These are phyloP conservation scores for Coronaproctus castanopsis DNA, from an alignment of 2,888 invertebrate genomes.

Conservation along the genomic window DNA sequence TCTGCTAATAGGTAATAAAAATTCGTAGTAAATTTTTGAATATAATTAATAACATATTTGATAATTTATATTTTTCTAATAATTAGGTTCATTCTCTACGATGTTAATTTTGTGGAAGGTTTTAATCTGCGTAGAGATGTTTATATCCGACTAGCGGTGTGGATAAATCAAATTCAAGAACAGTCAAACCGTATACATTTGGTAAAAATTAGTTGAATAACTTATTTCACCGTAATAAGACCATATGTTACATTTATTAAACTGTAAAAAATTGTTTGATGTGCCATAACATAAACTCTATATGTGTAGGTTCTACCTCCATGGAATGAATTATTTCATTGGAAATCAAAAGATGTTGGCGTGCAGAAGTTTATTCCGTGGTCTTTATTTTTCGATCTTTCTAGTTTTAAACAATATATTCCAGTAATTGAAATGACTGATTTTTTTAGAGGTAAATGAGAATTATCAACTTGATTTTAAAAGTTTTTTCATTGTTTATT, in stretches of 20 bases:
- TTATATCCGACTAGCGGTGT: slow-evolving; percentile 74
- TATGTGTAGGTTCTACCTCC: slow-evolving; percentile 76
- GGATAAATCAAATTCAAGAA: slow-evolving; percentile 46
- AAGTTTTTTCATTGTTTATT: too few relatives aligned
- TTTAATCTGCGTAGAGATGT: slow-evolving; percentile 93
- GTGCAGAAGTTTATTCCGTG: slow-evolving; percentile 47
- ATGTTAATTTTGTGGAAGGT: slow-evolving; percentile 87
- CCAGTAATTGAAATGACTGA: slow-evolving; percentile 75
- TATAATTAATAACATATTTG: too few relatives aligned
- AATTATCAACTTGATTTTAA: too few relatives aligned
- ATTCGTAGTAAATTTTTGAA: too few relatives aligned
- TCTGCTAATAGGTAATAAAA: too few relatives aligned
- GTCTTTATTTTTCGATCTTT: slow-evolving; percentile 66
- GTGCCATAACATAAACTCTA: too few relatives aligned
- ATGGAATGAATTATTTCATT: slow-evolving; percentile 78
- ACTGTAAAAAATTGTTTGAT: too few relatives aligned
- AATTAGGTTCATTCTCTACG: slow-evolving; percentile 58
- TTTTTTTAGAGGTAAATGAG: slow-evolving; percentile 41
- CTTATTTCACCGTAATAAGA: too few relatives aligned
- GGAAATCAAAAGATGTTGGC: slow-evolving; percentile 41
- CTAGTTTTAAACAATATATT: slow-evolving; percentile 51
- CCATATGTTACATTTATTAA: too few relatives aligned
- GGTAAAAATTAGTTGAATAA: too few relatives aligned
- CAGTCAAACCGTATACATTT: slow-evolving; percentile 25
- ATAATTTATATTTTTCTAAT: neutral